A percentile compares a stretch with the other conserved stretches of the same genome.
Evolutionary conservation across 2,888 invertebrate species (phyloP).

Genomic region (Calephelis perditalis): DNA sequence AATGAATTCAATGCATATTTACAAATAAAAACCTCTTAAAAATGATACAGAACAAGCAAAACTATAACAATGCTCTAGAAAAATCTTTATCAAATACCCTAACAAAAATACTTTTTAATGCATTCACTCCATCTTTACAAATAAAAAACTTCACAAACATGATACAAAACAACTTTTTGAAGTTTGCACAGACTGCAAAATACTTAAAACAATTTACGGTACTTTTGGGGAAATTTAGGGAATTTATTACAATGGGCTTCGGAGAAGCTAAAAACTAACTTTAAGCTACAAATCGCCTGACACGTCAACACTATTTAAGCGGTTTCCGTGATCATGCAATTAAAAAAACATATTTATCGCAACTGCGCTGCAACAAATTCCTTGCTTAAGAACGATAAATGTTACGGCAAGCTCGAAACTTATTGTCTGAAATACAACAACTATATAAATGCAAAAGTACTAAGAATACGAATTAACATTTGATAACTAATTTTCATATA

Average conservation of each 20-base stretch:
- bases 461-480: background rate
- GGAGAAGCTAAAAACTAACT: conserved; percentile 31
- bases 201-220: conserved; percentile 22
- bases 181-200: conserved; percentile 9
- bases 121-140: background rate
- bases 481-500: background rate
- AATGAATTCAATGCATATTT: background rate
- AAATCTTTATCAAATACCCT: too few species aligned
- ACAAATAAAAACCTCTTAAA: conserved; percentile 2
- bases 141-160: background rate
- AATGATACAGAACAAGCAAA: background rate
- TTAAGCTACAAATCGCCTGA: conserved; percentile 39
- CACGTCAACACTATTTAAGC: conserved; percentile 46
- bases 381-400: conserved; percentile 9
- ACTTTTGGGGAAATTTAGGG: conserved; percentile 26
- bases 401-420: conserved; percentile 1
- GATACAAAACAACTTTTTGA: background rate
- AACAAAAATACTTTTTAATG: background rate
- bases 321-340: conserved; percentile 43
- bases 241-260: conserved; percentile 29
- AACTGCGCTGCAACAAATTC: conserved; percentile 35
- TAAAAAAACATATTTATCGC: conserved; percentile 46
- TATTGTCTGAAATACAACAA: conserved; percentile 3
- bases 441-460: background rate
- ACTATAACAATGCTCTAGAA: too few species aligned